Base-by-base conservation (phyloP, 2,888 invertebrate genomes). In the Esperia sulphurella region DNA sequence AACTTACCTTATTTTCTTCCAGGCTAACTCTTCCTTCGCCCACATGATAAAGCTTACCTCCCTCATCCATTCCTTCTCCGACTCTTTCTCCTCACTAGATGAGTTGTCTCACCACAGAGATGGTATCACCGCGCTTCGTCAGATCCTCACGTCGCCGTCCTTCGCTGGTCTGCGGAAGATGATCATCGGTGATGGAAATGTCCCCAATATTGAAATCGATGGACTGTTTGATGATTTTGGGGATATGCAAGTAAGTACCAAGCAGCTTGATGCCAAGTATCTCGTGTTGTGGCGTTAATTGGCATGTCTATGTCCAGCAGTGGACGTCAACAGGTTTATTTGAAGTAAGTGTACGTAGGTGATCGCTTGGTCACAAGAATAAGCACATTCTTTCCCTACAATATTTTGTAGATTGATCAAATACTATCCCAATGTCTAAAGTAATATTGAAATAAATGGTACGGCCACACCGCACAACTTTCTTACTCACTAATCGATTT, bases 21-120 rank as follows among this genome's bases (percentile, higher is more conserved):
- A 92, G 92, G 90, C 91, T 0, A 93, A 92, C 70, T 61, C 75
- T 5, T 90, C 91, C 0, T 92, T 92, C 58, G 75, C 87, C 0
- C 87, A 89, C 42, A 76, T 92, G 63, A 73, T 82, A 21, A 81
- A 83, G 9, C 62, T 92, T 38, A 72, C 79, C 0, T 56, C 63
- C 0, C 61, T 90, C 0, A 66, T 90, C 14, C 83, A 84, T 49
- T 75, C 83, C 0, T 77, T 90, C 55, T 70, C 90, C 0, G 58
- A 58, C 0, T 72, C 86, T 0, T 75, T 86, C 55, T 67, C 80
- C 0, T 72, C 87, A 0, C 57, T 88, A 31, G 69, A 70, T 44
- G 59, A 62, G 8, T 55, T 89, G 41, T 50, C 72, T 0, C 43
- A 61, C 0, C 90, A 88, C 54, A 68, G 75, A 8, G 68, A 53